Percentiles rank a stretch among this genome's conserved stretches.
phyloP scores from a whole-genome alignment of 2,888 invertebrate genomes.

The Leptopilina syphax region DNA sequence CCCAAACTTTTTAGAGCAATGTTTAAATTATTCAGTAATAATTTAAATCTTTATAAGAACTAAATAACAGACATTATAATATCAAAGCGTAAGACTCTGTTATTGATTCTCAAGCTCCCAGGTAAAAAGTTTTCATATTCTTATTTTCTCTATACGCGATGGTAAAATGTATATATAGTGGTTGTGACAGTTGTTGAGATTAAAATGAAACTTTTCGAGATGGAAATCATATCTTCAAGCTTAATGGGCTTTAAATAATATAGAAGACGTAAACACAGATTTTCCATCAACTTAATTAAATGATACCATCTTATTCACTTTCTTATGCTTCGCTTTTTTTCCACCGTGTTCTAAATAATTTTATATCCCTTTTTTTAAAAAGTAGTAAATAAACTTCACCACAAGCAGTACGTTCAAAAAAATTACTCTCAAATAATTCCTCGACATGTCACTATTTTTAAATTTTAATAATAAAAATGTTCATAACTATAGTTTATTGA shows the following conservation, averaged over 20 bases:
- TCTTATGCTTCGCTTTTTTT: not conserved
- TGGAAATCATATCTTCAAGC: conserved; percentile 5
- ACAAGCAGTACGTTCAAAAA: too few relatives aligned
- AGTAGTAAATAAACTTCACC: too few relatives aligned
- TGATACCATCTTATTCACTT: conserved; percentile 1
- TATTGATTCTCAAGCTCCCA: not conserved
- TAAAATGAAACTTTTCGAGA: conserved; percentile 2
- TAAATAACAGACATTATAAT: conserved; percentile 5
- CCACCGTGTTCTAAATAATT: not conserved
- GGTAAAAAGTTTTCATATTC: not conserved
- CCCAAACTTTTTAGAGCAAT: conserved; percentile 8
- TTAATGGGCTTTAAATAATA: conserved; percentile 15
- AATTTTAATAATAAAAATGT: not conserved
- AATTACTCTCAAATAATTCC: not conserved
- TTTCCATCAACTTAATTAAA: conserved; percentile 9
- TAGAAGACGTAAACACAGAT: conserved; percentile 1
- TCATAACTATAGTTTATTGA: conserved; percentile 3
- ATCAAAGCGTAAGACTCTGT: not conserved
- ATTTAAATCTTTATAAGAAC: not conserved
- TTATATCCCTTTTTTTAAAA: too few relatives aligned
- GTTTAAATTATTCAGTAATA: conserved; percentile 11
- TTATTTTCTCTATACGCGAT: not conserved
- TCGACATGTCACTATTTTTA: not conserved
- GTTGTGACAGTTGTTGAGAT: conserved; percentile 8
- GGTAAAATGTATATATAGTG: not conserved